These are phyloP conservation scores for Periplaneta americana DNA, from an alignment of 1,140 invertebrate species.

Conservation along the genomic window DNA sequence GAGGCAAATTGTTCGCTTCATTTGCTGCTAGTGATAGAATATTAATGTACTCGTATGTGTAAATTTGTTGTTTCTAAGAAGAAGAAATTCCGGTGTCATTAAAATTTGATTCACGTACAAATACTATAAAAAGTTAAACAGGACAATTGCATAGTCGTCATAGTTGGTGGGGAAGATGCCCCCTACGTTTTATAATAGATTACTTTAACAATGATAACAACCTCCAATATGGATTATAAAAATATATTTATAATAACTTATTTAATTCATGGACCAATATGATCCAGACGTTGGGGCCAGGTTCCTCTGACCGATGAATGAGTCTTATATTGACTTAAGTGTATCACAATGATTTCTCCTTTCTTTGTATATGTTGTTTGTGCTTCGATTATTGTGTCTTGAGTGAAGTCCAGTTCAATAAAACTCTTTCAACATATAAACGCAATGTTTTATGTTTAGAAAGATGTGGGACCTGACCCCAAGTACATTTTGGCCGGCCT, in stretches of 20 bases:
- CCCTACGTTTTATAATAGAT: not conserved
- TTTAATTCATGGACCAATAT: slow-evolving; percentile 41
- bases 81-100: too few species aligned
- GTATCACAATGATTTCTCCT: not conserved
- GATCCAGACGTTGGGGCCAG: slow-evolving; percentile 32
- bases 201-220: slow-evolving; percentile 34
- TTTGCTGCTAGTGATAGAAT: too few species aligned
- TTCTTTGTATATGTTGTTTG: not conserved
- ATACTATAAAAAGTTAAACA: too few species aligned
- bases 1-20: too few species aligned
- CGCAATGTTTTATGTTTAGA: not conserved
- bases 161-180: too few species aligned
- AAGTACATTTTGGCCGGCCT: not conserved
- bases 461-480: not conserved
- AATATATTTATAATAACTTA: slow-evolving; percentile 32
- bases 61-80: too few species aligned
- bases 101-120: too few species aligned
- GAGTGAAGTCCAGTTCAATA: not conserved
- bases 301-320: not conserved
- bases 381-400: not conserved
- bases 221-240: slow-evolving; percentile 49
- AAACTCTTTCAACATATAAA: not conserved
- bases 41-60: too few species aligned
- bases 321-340: not conserved
- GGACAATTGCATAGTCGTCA: too few species aligned